Base-by-base conservation (phyloP, 2,113 vertebrate genomes). In the Semicossyphus pulcher region DNA sequence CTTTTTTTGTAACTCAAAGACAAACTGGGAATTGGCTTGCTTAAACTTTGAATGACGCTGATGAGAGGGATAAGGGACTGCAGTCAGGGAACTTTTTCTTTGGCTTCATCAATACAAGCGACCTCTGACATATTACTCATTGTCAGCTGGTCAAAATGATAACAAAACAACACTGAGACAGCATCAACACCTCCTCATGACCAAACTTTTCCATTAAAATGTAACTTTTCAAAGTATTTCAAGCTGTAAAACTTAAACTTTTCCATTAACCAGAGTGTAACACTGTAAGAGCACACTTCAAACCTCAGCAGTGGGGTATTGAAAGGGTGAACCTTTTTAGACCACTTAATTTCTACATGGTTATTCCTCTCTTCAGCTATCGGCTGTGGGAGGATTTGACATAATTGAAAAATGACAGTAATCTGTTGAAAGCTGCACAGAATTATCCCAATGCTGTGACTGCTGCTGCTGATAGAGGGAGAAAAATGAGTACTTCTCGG, bases 321-420 rank as follows among this genome's bases (percentile, higher is more conserved):
- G 72, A 79, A 56, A 76, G 66, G 42, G 20, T 61, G 45, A 42
- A 63, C 65, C 26, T 73, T 79, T 78, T 79, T 57, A 49, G 12
- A 10, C 39, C 76, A 53, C 62, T 57, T 80, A 31, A 78, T 78
- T 85, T 72, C 52, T 52, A 57, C 25, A 15, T 32, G 34, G 48
- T 70, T 36, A 29, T 52, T 70, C 45, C 39, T 73, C 72, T 79
- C 66, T 16, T 20, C 72, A n/a, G 29, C 73, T 72, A 34, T 79
- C n/a, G 21, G 25, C 6, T 57, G 63, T 73, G 37, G 76, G 72
- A 80, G 76, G 72, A 71, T 78, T 88, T 61, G 73, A 59, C 69
- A 57, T 82, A 71, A 87, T 84, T 82, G 80, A 87, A 86, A 87
- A 82, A 81, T 77, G 71, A 80, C 74, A 62, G 66, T 68, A 69